Evolutionary conservation across 2,888 invertebrate species (phyloP).

Genomic region (Neoascia interrupta): DNA sequence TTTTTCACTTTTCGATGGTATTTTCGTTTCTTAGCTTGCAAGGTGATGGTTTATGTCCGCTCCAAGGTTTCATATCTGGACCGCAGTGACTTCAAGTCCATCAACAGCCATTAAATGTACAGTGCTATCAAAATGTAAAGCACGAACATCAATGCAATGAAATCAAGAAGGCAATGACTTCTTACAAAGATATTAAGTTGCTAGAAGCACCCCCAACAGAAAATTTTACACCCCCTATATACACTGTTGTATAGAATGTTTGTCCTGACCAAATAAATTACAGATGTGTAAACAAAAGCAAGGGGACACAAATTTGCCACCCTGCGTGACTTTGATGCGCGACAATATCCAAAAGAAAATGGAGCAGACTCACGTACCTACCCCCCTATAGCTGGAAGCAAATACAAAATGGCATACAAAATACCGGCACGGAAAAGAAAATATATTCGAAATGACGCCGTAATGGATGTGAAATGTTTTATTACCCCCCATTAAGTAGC

Average conservation of each 20-base stretch:
- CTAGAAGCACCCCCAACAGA: neutral
- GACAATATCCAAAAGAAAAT: slow-evolving; percentile 42
- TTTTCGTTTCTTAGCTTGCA: no score
- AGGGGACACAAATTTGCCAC: slow-evolving; percentile 42
- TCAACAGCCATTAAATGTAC: no score
- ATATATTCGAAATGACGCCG: slow-evolving; percentile 54
- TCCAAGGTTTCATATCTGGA: neutral
- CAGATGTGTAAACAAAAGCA: slow-evolving; percentile 8
- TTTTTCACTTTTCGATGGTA: no score
- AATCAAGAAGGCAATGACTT: no score
- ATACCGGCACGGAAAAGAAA: slow-evolving; percentile 3
- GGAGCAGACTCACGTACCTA: slow-evolving; percentile 36
- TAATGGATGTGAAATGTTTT: slow-evolving; percentile 66
- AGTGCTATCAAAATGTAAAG: no score
- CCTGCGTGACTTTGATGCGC: slow-evolving; percentile 49
- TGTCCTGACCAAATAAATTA: slow-evolving; percentile 65
- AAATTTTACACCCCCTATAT: slow-evolving; percentile 45
- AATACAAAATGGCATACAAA: slow-evolving; percentile 65
- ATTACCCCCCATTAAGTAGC: slow-evolving; percentile 55
- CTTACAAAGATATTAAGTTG: no score
- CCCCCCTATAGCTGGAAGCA: slow-evolving; percentile 15
- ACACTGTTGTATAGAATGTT: slow-evolving; percentile 32
- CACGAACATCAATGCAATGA: no score
- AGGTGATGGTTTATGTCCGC: neutral
- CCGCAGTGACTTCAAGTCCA: no score